phyloP scores from a whole-genome alignment of 2,113 vertebrate species.

The Calypte anna region DNA sequence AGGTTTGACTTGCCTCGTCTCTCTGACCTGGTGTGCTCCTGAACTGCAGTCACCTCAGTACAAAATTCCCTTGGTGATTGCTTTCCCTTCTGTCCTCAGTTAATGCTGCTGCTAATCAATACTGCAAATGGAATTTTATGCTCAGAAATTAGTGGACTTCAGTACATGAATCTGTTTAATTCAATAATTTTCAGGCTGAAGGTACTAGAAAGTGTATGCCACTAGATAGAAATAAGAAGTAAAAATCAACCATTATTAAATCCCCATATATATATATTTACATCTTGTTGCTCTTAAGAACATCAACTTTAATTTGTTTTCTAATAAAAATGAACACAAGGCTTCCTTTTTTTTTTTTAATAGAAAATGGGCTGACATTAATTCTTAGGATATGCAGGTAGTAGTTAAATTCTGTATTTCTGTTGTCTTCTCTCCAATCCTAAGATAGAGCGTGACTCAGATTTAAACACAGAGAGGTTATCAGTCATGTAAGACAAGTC shows the following conservation, averaged over 20 bases:
- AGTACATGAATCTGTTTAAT: background rate
- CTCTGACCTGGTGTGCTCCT: background rate
- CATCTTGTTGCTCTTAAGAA: background rate
- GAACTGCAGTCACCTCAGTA: background rate
- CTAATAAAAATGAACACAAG: background rate
- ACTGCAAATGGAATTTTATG: background rate
- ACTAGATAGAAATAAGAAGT: background rate
- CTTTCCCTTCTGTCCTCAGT: background rate
- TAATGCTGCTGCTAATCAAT: slow-evolving; percentile 12
- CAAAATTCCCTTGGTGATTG: background rate
- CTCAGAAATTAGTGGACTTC: slow-evolving; percentile 4
- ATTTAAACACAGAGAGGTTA: background rate
- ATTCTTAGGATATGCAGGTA: background rate
- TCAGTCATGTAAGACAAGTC: background rate
- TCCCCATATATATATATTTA: background rate
- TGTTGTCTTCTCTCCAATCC: background rate
- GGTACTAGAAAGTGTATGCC: background rate
- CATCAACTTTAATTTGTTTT: background rate
- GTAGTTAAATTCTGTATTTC: background rate
- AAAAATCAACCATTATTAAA: background rate
- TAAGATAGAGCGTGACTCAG: background rate
- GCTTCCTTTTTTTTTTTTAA: background rate
- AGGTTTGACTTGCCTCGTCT: background rate
- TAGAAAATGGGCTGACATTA: background rate
- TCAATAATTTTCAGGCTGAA: background rate